phyloP scores from a whole-genome alignment of 2,888 invertebrate species.

The Diachrysia chrysitis region DNA sequence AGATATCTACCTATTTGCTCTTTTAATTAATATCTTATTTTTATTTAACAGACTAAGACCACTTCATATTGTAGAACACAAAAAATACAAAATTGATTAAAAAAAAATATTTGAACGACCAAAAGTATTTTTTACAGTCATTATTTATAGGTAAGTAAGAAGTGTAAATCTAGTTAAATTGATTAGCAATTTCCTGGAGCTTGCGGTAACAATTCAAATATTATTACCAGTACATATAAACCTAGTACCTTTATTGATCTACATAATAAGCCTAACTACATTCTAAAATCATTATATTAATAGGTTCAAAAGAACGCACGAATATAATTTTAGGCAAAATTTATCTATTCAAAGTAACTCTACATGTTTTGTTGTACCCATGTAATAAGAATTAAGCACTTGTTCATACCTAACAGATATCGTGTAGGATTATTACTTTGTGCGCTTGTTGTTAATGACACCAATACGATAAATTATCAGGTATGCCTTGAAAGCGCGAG shows the following conservation, averaged over 20 bases:
- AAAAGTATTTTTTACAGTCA: too few species aligned
- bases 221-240: background rate
- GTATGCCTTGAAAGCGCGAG: background rate
- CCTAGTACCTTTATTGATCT: background rate
- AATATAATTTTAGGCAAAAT: background rate
- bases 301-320: too few species aligned
- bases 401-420: background rate
- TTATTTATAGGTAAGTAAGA: too few species aligned
- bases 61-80: too few species aligned
- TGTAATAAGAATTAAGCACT: background rate
- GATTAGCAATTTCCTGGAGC: background rate
- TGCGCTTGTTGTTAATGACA: background rate
- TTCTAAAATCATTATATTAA: too few species aligned
- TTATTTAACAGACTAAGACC: too few species aligned
- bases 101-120: too few species aligned
- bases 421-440: background rate
- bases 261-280: background rate
- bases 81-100: too few species aligned
- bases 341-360: background rate
- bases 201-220: background rate
- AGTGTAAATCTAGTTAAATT: background rate
- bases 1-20: background rate
- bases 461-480: background rate
- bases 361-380: background rate
- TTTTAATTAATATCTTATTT: background rate